Evolutionary conservation across 2,888 invertebrate species (phyloP), one percentile per base, ranked within the genome.

Genomic region (Lysandra bellargus): DNA sequence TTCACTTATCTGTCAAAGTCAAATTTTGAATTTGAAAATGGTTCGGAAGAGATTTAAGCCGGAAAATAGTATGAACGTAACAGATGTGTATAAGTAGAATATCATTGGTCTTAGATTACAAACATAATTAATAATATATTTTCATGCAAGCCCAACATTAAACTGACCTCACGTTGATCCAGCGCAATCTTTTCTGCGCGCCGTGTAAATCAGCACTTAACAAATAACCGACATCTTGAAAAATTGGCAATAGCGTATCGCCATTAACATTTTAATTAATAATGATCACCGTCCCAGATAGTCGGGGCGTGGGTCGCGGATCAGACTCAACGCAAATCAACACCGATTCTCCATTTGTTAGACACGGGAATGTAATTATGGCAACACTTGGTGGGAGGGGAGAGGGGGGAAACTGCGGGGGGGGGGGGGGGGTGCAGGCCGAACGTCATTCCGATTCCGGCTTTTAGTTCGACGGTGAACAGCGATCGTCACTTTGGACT

Each of bases 271-370:
- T 49, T 33, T 78, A 78, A 78, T 64, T 78, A 33, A 78, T 44
- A 64, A 78, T 61, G 49, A 78, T 64, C 40, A 61, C 61, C 40
- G 44, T 40, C n/a, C 69, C 49, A 53, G 81, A 81, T 84, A 83
- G 80, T 80, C 82, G 80, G 76, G 81, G 80, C 83, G 82, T 80
- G 83, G 87, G 86, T 85, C 85, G 83, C 85, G 88, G 91, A 91
- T 91, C 91, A 89, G 91, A 87, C 89, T 89, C 90, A 93, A 95
- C 94, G 94, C 95, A 94, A 95, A 95, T 95, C 95, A 95, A 95
- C 95, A 95, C 92, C 94, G 95, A 95, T 95, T 95, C 95, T 95
- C 95, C 95, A 95, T 95, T 95, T 95, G 95, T 95, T 95, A 94
- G 95, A 95, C 95, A 95, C 93, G 94, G 93, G 93, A 95, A 95